Base-by-base conservation (phyloP, 2,113 vertebrate species). In the Siniperca knerii region DNA sequence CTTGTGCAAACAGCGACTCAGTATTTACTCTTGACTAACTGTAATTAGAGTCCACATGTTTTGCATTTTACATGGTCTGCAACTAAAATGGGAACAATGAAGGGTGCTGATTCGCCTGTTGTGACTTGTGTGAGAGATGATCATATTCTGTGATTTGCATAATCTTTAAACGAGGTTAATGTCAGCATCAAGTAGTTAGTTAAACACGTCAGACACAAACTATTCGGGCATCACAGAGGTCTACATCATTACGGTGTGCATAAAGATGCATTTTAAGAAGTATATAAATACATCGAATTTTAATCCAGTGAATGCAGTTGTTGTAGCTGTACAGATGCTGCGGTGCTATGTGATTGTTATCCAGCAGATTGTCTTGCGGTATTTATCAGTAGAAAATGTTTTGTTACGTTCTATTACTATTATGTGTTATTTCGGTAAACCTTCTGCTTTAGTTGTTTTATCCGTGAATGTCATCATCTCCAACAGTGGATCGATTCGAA, bases 321-420 rank as follows among this genome's bases (percentile, higher is more conserved):
- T 20, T 35, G 54, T n/a, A 33, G 44, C 62, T 54, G 69, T 61
- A 79, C 62, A 54, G 75, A 35, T 69, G 70, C 54, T 79, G n/a
- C 35, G 57, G 8, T 12, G 23, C 23, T 40, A 2, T 29, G 73
- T 54, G 66, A 18, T 29, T 44, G 44, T 62, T 68, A 15, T 21
- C 16, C 72, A 35, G 16, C 75, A 84, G 69, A 54, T 33, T 61
- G 42, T 75, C 6, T 54, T 84, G 69, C 42, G 75, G 80, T 64
- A 80, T 80, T 85, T n/a, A 69, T 64, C 0, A n/a, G 20, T 8
- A 29, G 6, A 16, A 54, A 37, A 64, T 61, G 3, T 70, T 35
- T 50, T 35, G 13, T 13, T 52, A 37, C 5, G 3, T 37, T 37
- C 35, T 37, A 6, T 16, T 46, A 12, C 15, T 16, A 6, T 6